Conservation (phyloP, 2,888 invertebrate genomes). For the Chrysotoxum bicinctum region DNA sequence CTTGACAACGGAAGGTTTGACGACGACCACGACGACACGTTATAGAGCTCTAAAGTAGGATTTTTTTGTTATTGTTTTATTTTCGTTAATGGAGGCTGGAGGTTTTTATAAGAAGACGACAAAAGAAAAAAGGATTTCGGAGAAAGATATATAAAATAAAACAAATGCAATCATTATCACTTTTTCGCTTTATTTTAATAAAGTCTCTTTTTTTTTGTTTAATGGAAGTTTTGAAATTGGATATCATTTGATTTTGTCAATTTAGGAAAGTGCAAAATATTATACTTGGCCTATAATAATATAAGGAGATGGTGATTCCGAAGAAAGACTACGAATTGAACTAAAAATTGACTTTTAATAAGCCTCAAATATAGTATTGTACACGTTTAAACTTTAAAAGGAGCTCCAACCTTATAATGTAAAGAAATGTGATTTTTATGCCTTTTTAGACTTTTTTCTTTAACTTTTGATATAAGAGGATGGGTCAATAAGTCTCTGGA, state of each 20-base stretch:
- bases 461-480: too few species aligned
- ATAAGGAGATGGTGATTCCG: too few species aligned
- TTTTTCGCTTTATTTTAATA: slow-evolving; percentile 44
- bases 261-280: slow-evolving; percentile 53
- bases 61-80: slow-evolving; percentile 5
- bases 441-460: too few species aligned
- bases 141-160: slow-evolving; percentile 66
- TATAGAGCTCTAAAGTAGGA: not conserved
- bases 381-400: too few species aligned
- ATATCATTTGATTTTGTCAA: slow-evolving; percentile 66
- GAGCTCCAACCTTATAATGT: too few species aligned
- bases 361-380: too few species aligned
- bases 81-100: not conserved
- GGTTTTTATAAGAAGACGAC: not conserved
- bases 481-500: too few species aligned
- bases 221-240: slow-evolving; percentile 57
- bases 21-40: not conserved
- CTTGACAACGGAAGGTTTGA: slow-evolving; percentile 51
- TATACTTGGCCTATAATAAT: not conserved
- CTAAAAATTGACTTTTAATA: too few species aligned
- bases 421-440: too few species aligned
- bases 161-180: slow-evolving; percentile 68
- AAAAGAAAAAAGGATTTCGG: slow-evolving; percentile 37
- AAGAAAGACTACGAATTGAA: too few species aligned
- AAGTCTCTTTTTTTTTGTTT: slow-evolving; percentile 1